Evolutionary conservation across 2,113 vertebrate species (phyloP).

Genomic region (Tragelaphus strepsiceros): DNA sequence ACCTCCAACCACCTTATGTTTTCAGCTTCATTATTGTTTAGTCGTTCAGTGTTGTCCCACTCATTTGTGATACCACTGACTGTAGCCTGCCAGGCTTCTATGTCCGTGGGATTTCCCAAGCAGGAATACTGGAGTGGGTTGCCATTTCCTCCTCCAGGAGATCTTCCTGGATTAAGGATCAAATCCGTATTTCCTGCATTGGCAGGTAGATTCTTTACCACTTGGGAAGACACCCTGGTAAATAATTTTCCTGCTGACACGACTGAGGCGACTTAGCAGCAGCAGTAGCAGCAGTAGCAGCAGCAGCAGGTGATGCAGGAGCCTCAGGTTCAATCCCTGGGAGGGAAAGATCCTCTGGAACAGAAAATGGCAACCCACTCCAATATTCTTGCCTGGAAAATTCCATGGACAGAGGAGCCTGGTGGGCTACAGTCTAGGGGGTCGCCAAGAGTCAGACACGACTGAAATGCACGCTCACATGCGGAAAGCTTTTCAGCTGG

Average conservation of each 20-base stretch:
- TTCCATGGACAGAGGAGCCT: not conserved
- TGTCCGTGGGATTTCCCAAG: not conserved
- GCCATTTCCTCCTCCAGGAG: not conserved
- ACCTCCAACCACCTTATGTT: not conserved
- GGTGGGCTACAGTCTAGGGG: not conserved
- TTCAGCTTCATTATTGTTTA: not conserved
- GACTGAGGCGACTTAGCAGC: too few relatives aligned
- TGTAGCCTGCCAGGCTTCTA: not conserved
- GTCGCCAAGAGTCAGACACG: accelerated
- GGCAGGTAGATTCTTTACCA: not conserved
- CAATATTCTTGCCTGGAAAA: not conserved
- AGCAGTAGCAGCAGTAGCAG: too few relatives aligned
- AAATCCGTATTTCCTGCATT: not conserved
- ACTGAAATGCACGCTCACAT: not conserved
- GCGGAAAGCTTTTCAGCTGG: not conserved
- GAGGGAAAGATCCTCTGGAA: not conserved
- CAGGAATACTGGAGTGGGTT: not conserved
- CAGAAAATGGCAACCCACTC: not conserved
- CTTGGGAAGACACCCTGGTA: not conserved
- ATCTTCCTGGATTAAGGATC: not conserved
- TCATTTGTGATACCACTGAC: not conserved
- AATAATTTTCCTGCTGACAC: not conserved
- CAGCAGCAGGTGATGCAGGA: not conserved
- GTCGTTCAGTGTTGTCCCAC: not conserved
- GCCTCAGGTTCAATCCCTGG: accelerated